Evolutionary conservation across 1,140 invertebrate species (phyloP).

Genomic region (Mactra quadrangularis): DNA sequence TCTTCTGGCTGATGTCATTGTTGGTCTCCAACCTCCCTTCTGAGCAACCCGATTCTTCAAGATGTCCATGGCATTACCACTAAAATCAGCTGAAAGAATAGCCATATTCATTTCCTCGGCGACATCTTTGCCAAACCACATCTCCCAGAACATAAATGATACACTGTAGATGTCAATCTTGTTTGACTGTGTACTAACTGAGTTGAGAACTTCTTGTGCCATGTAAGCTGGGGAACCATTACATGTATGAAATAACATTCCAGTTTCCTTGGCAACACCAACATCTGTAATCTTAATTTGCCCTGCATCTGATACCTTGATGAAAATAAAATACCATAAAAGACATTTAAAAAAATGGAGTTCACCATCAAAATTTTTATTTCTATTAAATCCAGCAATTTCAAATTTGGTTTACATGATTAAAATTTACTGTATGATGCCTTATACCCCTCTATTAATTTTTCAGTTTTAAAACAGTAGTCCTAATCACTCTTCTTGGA

Average conservation of each 20-base stretch:
- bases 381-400: too few species aligned
- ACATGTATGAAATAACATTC: neutral
- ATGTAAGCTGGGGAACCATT: conserved; percentile 45
- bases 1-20: conserved; percentile 4
- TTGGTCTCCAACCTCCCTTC: conserved; percentile 12
- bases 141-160: conserved; percentile 51
- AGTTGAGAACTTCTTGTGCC: conserved; percentile 51
- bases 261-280: conserved; percentile 39
- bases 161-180: conserved; percentile 56
- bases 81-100: conserved; percentile 15
- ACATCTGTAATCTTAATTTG: conserved; percentile 52
- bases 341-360: too few species aligned
- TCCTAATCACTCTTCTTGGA: too few species aligned
- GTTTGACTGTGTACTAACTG: conserved; percentile 9
- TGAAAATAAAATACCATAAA: neutral
- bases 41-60: neutral
- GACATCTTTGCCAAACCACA: conserved; percentile 53
- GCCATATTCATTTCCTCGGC: conserved; percentile 31
- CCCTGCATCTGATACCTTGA: conserved; percentile 14
- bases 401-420: too few species aligned
- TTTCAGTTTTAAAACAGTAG: too few species aligned
- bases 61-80: conserved; percentile 32
- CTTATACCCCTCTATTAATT: too few species aligned
- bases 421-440: too few species aligned
- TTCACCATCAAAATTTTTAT: too few species aligned